A percentile compares a stretch with the other conserved stretches of the same genome.
Conservation (phyloP, 1,140 invertebrate species). For the Intoshia linei region DNA sequence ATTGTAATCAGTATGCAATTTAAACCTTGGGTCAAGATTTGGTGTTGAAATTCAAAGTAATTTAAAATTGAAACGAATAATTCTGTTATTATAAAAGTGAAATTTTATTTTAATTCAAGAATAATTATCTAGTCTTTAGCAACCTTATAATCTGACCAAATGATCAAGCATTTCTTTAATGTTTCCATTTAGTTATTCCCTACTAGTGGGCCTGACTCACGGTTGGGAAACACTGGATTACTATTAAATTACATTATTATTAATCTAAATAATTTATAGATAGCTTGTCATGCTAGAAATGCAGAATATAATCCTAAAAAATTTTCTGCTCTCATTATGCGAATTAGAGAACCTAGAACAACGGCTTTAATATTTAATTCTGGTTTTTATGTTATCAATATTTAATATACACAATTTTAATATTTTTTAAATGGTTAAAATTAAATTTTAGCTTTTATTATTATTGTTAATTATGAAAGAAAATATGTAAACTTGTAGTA, state of each 20-base stretch:
- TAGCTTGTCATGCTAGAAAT: conserved; percentile 86
- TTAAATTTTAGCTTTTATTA: neutral
- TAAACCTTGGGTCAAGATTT: too few species aligned
- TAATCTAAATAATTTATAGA: conserved; percentile 34
- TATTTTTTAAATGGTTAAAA: neutral
- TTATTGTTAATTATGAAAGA: neutral
- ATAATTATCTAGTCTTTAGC: too few species aligned
- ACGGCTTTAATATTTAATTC: conserved; percentile 95
- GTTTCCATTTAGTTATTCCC: neutral
- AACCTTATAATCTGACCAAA: too few species aligned
- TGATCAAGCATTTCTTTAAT: too few species aligned
- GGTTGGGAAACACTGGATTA: neutral
- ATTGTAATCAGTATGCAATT: too few species aligned
- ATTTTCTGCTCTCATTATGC: conserved; percentile 98
- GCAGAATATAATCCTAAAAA: conserved; percentile 98
- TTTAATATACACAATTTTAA: neutral
- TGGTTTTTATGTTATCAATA: neutral
- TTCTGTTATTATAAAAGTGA: too few species aligned
- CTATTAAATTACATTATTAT: neutral
- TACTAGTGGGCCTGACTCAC: neutral
- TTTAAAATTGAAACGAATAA: too few species aligned
- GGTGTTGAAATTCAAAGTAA: too few species aligned
- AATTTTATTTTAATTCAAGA: too few species aligned
- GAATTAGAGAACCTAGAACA: conserved; percentile 81
- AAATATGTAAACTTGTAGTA: neutral